Conservation (phyloP, 2,113 vertebrate species). For the Sturnira hondurensis region DNA sequence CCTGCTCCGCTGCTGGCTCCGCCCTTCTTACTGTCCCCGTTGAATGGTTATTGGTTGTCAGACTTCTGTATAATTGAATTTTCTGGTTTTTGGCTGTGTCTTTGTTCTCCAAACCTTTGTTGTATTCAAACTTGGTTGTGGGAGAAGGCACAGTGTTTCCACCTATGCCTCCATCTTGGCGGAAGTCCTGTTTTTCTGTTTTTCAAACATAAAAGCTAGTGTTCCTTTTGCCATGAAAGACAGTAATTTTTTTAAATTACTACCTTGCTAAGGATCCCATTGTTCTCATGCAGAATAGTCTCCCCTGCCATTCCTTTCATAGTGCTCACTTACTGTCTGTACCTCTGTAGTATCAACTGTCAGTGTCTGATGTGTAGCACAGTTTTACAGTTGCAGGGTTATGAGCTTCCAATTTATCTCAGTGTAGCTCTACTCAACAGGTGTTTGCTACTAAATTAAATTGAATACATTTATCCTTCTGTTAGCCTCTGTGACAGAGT, state of each 20-base stretch:
- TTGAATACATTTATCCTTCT: background rate
- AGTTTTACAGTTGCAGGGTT: background rate
- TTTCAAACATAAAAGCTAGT: constrained; percentile 11
- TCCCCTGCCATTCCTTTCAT: background rate
- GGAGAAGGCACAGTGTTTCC: no score
- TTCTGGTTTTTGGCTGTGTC: no score
- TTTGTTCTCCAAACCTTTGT: no score
- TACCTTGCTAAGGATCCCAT: background rate
- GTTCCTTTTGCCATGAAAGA: constrained; percentile 12
- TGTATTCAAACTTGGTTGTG: no score
- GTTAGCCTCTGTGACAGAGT: background rate
- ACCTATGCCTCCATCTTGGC: no score
- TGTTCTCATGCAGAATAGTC: background rate
- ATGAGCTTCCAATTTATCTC: background rate
- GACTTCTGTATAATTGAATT: no score
- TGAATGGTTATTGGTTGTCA: no score
- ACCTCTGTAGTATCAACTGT: background rate
- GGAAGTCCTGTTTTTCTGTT: no score
- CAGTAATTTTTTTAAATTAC: background rate
- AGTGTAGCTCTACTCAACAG: background rate
- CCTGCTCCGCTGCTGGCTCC: no score
- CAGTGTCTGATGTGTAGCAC: background rate
- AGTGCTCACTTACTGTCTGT: background rate
- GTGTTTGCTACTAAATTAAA: background rate
- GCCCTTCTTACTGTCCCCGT: no score